phyloP scores from a whole-genome alignment of 2,797 vertebrate species.

The Brachyalestes nurse region DNA sequence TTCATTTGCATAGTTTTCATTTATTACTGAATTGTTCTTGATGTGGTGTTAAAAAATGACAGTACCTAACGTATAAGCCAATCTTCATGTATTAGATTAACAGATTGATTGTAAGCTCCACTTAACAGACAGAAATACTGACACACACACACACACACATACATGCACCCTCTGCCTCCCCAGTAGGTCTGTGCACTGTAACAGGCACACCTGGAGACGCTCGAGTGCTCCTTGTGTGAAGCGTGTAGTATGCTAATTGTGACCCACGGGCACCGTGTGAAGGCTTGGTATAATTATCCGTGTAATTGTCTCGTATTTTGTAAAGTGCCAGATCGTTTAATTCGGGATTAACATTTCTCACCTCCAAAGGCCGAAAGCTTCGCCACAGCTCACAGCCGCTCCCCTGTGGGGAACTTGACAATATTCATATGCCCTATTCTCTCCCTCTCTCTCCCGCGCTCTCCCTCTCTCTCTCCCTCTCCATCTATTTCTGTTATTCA shows the following conservation, averaged over 20 bases:
- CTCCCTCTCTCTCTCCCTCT: constrained; percentile 51
- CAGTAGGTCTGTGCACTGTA: constrained; percentile 56
- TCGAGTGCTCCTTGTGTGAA: constrained; percentile 62
- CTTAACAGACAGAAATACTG: constrained; percentile 20
- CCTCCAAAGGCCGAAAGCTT: constrained; percentile 74
- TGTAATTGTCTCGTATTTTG: constrained; percentile 83
- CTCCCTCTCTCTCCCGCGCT: constrained; percentile 54
- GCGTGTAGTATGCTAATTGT: constrained; percentile 73
- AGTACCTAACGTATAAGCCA: not conserved
- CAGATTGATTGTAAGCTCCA: not conserved
- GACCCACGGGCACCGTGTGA: constrained; percentile 75
- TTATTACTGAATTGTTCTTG: not conserved
- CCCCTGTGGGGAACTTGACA: constrained; percentile 48
- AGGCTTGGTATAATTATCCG: constrained; percentile 81
- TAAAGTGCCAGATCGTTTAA: constrained; percentile 84
- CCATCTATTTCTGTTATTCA: constrained; percentile 15
- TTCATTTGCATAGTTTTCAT: not conserved
- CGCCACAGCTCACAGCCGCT: constrained; percentile 49
- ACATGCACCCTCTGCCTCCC: constrained; percentile 36
- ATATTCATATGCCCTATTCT: constrained; percentile 47
- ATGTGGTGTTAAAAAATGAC: not conserved
- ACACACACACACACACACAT: constrained; percentile 27
- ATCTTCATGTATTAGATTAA: not conserved
- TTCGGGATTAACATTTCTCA: constrained; percentile 81
- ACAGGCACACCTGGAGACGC: constrained; percentile 65